Evolutionary conservation across 1,140 invertebrate species (phyloP).

Genomic region (Caligus rogercresseyi): DNA sequence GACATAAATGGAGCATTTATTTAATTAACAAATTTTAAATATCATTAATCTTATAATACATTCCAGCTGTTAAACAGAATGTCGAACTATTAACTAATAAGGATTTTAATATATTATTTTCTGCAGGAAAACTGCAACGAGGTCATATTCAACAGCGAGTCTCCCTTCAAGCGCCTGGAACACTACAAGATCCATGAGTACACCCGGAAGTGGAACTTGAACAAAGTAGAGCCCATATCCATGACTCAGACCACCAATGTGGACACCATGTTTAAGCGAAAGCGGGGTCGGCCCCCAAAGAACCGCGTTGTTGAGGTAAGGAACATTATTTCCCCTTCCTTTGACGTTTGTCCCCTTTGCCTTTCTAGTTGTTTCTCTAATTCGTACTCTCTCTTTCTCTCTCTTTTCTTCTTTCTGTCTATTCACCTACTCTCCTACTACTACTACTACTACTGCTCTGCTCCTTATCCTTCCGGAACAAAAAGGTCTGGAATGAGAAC

Average conservation of each 20-base stretch:
- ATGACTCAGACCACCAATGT: conserved; percentile 51
- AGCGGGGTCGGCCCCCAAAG: conserved; percentile 73
- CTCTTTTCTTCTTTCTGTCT: neutral
- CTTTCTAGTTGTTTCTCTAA: neutral
- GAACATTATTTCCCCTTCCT: neutral
- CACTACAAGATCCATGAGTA: conserved; percentile 75
- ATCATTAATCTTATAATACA: no score
- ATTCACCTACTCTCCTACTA: neutral
- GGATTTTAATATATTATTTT: conserved; percentile 20
- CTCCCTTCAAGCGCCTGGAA: conserved; percentile 63
- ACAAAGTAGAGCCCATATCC: conserved; percentile 29
- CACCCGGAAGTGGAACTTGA: conserved; percentile 36
- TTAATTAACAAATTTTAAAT: no score
- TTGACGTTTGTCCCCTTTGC: neutral
- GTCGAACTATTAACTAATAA: neutral
- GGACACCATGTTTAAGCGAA: conserved; percentile 71
- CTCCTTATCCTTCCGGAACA: neutral
- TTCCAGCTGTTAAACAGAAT: no score
- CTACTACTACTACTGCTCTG: neutral
- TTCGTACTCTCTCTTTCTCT: neutral
- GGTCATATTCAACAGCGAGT: conserved; percentile 54
- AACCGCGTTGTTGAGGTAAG: conserved; percentile 63
- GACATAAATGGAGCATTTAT: no score
- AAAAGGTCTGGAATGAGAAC: conserved; percentile 16
- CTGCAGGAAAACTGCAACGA: conserved; percentile 64